Base-by-base conservation (phyloP, 1,140 invertebrate genomes). In the Drosophila pruinosa region DNA sequence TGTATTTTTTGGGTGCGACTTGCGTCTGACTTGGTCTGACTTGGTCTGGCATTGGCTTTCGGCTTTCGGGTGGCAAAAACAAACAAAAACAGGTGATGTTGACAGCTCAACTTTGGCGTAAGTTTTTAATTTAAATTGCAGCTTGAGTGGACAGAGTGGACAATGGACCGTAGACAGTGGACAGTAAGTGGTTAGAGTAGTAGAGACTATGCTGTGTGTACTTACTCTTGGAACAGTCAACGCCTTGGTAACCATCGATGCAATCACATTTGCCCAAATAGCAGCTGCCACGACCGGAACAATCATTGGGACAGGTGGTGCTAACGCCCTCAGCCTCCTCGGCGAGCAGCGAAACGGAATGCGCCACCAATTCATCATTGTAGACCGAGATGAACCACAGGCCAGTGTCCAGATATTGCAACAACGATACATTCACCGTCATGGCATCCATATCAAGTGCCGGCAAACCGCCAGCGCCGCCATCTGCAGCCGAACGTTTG, bases 341-440 rank as follows among this genome's bases (percentile, higher is more conserved):
- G 48, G 97, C 95, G 53, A 96, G 93, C 90, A 97, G 93, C 43
- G 95, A 94, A 1, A 98, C 95, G 78, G 94, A 95, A 89, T 98
- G 95, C 14, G 96, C 93, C 71, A 96, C 94, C 5, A 97, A 92
- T 88, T 97, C 97, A 91, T 99, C 98, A 92, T 99, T 99, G 92
- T 98, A 99, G 61, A 99, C 94, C 3, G 97, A 97, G 26, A 99
- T 93, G 92, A 98, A 99, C 98, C 98, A 99, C 59, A 96, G 94
- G 4, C 98, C 98, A 8, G 96, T 96, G 89, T 98, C 97, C 67
- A 99, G 92, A 91, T 97, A 97, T 89, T 98, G 96, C 39, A 97
- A 92, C 58, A 98, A 93, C 54, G 95, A 96, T 8, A 97, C 95
- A 90, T 97, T 97, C 17, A 96, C 95, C 91, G 95, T 93, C 93